Evolutionary conservation across 2,888 invertebrate species (phyloP), one percentile per base, ranked within the genome.

Genomic region (Hololepta plana): DNA sequence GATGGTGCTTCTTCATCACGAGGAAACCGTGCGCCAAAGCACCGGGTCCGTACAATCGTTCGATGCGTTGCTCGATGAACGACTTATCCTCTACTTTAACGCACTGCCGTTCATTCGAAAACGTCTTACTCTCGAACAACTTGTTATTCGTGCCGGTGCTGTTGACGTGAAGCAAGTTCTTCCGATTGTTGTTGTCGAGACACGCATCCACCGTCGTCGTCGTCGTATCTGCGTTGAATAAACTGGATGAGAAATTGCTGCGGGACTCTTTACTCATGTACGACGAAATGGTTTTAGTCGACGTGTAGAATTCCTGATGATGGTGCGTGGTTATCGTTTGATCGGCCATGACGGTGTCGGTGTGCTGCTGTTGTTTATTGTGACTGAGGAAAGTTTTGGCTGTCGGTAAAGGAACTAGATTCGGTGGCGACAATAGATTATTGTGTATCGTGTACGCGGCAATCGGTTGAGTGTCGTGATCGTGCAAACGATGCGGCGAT

Each of bases 1-100:
- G n/a, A n/a, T n/a, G n/a, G n/a, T n/a, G n/a, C n/a, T n/a, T n/a
- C n/a, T 66, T 67, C 38, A 69, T 67, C 37, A 72, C 71, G 48
- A 82, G 77, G 48, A 84, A 84, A 1, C 80, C 81, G 48, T 82
- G 82, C 2, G 82, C 84, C 15, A 85, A 49, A 2, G 85, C 84
- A 3, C 82, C 81, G 3, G 84, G 82, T 0, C 88, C 88, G 46
- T 87, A 88, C 2, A 88, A 56, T 26, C 87, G 62, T 44, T 88
- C 88, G 2, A 88, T 85, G 22, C 85, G 66, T 45, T 87, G 85
- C 45, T 87, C 80, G 21, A 88, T 84, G 43, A 87, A 82, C 24
- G 85, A 75, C 45, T 70, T 72, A 44, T 67, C 62, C 10, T 68
- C 62, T 39, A 60, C n/a, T n/a, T n/a, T n/a, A n/a, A n/a, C n/a